A percentile compares a stretch with the other conserved stretches of the same genome.
Evolutionary conservation across 2,797 vertebrate genomes (phyloP).

Genomic region (Ambastaia sidthimunki): DNA sequence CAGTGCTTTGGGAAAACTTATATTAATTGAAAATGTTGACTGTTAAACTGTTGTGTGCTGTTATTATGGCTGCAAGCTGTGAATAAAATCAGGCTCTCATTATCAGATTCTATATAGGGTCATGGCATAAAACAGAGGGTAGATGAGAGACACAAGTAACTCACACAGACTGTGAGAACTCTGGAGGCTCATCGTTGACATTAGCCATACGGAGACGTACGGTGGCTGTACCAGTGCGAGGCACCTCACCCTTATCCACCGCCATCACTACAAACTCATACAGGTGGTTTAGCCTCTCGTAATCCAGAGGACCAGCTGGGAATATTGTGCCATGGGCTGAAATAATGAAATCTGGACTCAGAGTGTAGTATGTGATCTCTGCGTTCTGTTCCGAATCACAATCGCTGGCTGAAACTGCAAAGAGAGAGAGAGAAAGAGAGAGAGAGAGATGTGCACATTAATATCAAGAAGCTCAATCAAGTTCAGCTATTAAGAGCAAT

Average conservation of each 20-base stretch:
- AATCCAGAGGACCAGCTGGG: constrained; percentile 81
- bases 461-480: constrained; percentile 18
- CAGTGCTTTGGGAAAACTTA: background rate
- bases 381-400: constrained; percentile 87
- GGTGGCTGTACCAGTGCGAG: constrained; percentile 86
- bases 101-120: background rate
- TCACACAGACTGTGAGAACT: constrained; percentile 87
- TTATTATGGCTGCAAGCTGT: background rate
- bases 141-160: constrained; percentile 47
- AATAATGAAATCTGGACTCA: constrained; percentile 87
- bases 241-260: constrained; percentile 83
- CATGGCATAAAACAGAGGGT: background rate
- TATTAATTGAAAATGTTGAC: background rate
- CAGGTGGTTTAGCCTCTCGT: constrained; percentile 83
- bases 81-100: background rate
- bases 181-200: constrained; percentile 86
- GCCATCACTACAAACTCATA: constrained; percentile 91
- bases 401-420: constrained; percentile 85
- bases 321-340: constrained; percentile 86
- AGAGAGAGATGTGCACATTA: background rate
- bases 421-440: constrained; percentile 2
- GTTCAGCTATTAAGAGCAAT: constrained; percentile 54
- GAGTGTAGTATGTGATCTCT: constrained; percentile 83
- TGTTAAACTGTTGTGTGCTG: background rate
- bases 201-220: constrained; percentile 87